Conservation (phyloP, 35 echinoderm and acorn worm genomes). For the Apostichopus californicus region DNA sequence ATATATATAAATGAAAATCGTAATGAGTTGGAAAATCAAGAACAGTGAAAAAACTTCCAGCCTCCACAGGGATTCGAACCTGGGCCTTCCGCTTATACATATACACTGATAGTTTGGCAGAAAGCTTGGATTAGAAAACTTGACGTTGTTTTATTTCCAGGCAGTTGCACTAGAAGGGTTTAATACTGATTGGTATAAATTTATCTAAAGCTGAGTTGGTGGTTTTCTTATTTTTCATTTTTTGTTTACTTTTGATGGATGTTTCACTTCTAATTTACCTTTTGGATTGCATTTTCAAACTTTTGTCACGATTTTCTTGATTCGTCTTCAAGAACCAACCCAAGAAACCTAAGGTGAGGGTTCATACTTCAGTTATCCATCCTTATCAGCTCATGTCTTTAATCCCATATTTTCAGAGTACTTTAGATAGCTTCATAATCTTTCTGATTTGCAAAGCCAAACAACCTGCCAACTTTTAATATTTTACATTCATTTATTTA, state of each 20-base stretch:
- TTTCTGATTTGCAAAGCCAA: conserved; percentile 1
- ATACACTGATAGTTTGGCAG: no score
- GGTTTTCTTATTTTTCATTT: not conserved
- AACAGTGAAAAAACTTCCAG: no score
- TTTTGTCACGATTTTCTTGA: conserved; percentile 1
- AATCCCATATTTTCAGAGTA: not conserved
- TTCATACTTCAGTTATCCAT: not conserved
- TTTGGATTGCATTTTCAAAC: not conserved
- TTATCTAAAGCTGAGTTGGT: no score
- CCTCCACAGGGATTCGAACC: no score
- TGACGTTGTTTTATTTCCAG: no score
- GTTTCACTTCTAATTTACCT: not conserved
- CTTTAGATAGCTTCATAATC: not conserved
- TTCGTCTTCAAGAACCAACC: conserved; percentile 41
- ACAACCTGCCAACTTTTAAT: not conserved
- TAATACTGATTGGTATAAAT: no score
- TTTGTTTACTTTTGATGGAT: not conserved
- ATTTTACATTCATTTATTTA: not conserved
- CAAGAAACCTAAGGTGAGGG: conserved; percentile 64
- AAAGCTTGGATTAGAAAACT: no score
- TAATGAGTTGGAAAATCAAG: no score
- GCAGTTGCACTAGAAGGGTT: no score
- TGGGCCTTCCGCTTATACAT: no score
- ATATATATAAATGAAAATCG: no score
- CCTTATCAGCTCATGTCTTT: not conserved